Percentiles rank a stretch among this genome's conserved stretches.
Conservation (phyloP, 30 jellyfish, hydroid and myxozoan genomes). For the Haliclystus octoradiatus region DNA sequence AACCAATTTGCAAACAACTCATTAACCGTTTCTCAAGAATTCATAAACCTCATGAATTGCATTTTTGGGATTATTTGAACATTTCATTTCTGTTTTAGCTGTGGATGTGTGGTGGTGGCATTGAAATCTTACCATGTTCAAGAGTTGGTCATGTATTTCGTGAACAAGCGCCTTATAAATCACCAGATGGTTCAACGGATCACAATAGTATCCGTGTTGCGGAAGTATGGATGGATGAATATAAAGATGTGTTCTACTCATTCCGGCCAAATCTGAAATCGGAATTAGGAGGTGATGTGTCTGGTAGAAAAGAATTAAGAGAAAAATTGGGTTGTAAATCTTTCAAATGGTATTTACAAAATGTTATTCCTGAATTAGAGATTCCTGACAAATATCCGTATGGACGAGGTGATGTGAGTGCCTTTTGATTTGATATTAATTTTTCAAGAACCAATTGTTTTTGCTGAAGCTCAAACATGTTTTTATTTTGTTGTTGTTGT, state of each 20-base stretch:
- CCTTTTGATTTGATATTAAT: constrained; percentile 1
- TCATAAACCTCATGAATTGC: neutral
- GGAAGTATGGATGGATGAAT: constrained; percentile 98
- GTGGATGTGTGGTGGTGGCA: constrained; percentile 99
- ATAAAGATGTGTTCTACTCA: constrained; percentile 82
- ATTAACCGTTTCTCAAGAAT: too few relatives aligned
- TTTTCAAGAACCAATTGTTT: too few relatives aligned
- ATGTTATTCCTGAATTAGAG: constrained; percentile 86
- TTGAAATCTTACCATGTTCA: constrained; percentile 93
- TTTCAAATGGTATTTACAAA: constrained; percentile 93
- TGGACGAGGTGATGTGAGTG: constrained; percentile 94
- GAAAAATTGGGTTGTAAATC: constrained; percentile 66
- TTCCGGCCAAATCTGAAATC: constrained; percentile 86
- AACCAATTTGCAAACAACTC: too few relatives aligned
- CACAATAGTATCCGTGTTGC: constrained; percentile 98
- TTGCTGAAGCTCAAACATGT: too few relatives aligned
- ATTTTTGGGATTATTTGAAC: too few relatives aligned
- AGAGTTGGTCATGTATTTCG: constrained; percentile 99
- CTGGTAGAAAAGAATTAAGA: constrained; percentile 60
- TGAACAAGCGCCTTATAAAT: constrained; percentile 91
- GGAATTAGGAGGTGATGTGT: constrained; percentile 87
- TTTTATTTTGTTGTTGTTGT: too few relatives aligned
- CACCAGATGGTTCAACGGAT: constrained; percentile 91
- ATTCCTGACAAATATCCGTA: constrained; percentile 82
- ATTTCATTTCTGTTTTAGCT: constrained; percentile 30